Percentiles rank a stretch among this genome's conserved stretches.
Evolutionary conservation across 2,888 invertebrate genomes (phyloP).

Genomic region (Netelia virgata): DNA sequence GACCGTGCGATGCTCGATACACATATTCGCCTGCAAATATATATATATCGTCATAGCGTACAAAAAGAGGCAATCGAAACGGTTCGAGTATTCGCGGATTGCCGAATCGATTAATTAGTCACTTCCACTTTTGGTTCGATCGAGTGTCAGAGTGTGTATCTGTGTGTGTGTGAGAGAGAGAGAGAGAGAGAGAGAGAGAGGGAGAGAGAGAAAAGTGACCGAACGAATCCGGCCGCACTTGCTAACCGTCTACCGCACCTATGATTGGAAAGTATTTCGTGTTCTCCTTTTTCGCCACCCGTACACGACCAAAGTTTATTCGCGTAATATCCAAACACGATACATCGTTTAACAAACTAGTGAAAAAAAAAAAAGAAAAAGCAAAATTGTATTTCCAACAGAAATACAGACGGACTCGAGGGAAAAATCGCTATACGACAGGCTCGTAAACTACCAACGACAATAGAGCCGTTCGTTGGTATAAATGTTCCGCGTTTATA

Average conservation of each 20-base stretch:
- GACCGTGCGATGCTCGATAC: neutral
- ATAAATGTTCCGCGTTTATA: no score
- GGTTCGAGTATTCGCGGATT: slow-evolving; percentile 68
- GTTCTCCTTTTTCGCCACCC: neutral
- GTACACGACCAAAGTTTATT: neutral
- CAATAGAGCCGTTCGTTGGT: no score
- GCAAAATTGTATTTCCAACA: no score
- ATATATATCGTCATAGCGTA: slow-evolving; percentile 25
- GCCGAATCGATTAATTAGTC: slow-evolving; percentile 67
- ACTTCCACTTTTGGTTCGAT: slow-evolving; percentile 45
- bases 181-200: slow-evolving; percentile 16
- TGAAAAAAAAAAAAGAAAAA: no score
- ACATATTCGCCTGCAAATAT: slow-evolving; percentile 31
- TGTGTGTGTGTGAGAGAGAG: neutral
- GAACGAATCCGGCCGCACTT: slow-evolving; percentile 18
- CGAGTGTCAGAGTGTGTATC: no score
- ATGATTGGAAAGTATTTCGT: slow-evolving; percentile 29
- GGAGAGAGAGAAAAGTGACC: slow-evolving; percentile 23
- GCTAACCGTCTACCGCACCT: neutral
- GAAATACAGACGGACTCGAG: no score
- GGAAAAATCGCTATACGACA: no score
- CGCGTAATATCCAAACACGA: neutral
- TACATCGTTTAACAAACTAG: neutral
- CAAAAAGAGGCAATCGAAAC: slow-evolving; percentile 58
- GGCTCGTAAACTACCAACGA: no score